Conservation (phyloP, 2,113 vertebrate genomes). For the Microcebus ravelobensis region DNA sequence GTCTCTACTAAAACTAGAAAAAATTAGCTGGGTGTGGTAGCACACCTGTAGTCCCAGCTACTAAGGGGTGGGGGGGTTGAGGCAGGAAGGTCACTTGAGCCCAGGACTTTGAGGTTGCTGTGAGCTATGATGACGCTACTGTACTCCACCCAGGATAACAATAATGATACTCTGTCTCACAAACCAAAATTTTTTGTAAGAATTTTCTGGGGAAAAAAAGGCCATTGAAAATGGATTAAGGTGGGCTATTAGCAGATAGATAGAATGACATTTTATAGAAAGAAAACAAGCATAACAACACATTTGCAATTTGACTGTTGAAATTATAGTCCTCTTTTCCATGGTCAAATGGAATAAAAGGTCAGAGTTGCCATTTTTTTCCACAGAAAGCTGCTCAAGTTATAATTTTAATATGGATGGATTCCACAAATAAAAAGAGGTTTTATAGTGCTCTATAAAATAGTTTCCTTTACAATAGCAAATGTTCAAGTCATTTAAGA, state of each 20-base stretch:
- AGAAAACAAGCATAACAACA: constrained; percentile 50
- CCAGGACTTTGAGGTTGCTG: no score
- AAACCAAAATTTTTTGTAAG: neutral
- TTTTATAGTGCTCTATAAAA: constrained; percentile 45
- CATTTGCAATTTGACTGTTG: constrained; percentile 45
- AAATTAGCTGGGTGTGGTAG: no score
- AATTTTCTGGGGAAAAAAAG: neutral
- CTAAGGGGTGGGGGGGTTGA: no score
- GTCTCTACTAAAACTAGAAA: no score
- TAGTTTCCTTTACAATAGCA: constrained; percentile 55
- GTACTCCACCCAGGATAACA: no score
- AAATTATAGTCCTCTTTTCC: constrained; percentile 59
- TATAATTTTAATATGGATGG: constrained; percentile 64
- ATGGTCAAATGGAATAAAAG: constrained; percentile 66
- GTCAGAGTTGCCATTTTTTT: constrained; percentile 69
- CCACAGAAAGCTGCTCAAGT: constrained; percentile 57
- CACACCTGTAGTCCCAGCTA: no score
- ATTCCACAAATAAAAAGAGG: constrained; percentile 45
- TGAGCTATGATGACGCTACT: no score
- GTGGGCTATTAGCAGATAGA: constrained; percentile 35
- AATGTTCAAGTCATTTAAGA: constrained; percentile 60
- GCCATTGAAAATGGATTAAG: constrained; percentile 38
- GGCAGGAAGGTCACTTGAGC: no score
- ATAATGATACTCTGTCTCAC: no score
- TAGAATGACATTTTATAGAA: constrained; percentile 21